phyloP scores from a whole-genome alignment of 2,888 invertebrate species.

The Macrophya annulata region DNA sequence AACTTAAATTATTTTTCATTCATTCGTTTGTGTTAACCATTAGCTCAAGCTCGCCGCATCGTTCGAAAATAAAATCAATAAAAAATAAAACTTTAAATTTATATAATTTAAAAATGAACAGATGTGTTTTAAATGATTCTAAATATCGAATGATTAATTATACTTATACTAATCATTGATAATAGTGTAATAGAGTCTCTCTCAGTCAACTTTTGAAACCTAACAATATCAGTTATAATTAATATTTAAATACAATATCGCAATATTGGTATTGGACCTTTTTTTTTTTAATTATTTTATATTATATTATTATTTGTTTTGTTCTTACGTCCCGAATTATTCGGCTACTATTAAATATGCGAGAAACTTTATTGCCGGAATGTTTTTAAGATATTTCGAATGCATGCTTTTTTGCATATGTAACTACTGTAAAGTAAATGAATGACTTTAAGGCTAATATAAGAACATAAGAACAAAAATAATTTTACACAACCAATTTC shows the following conservation, averaged over 20 bases:
- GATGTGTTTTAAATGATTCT: neutral
- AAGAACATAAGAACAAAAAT: neutral
- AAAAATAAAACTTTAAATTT: conserved; percentile 5
- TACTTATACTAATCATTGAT: neutral
- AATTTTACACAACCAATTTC: neutral
- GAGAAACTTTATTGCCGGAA: conserved; percentile 4
- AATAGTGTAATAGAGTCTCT: neutral
- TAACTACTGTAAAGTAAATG: neutral
- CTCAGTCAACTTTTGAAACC: neutral
- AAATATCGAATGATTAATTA: neutral
- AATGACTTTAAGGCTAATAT: neutral
- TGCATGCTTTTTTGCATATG: neutral
- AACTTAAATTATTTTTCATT: neutral
- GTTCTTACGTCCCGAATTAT: neutral
- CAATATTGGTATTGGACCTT: neutral
- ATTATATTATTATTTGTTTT: neutral
- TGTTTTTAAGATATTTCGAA: neutral
- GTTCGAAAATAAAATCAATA: neutral
- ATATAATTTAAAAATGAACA: neutral
- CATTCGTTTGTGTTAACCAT: neutral
- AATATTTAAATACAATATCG: neutral
- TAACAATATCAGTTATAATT: neutral
- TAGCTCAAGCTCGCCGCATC: neutral
- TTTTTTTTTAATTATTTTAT: neutral
- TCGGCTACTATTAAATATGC: neutral